A percentile compares a stretch with the other conserved stretches of the same genome.
Conservation (phyloP, 2,113 vertebrate genomes). For the Sander vitreus region DNA sequence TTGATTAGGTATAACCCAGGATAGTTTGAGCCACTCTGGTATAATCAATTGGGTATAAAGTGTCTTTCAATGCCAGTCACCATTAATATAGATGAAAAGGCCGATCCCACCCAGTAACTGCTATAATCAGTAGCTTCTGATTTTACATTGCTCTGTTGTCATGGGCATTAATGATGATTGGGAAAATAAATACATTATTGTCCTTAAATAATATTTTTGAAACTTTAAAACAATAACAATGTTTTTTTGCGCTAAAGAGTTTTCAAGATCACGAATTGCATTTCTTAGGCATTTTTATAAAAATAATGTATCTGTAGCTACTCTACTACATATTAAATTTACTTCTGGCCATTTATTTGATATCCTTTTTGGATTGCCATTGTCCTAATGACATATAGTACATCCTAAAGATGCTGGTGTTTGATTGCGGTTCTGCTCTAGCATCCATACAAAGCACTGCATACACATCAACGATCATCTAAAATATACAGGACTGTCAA, state of each 20-base stretch:
- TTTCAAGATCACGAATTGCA: background rate
- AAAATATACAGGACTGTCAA: background rate
- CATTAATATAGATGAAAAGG: constrained; percentile 35
- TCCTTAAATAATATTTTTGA: background rate
- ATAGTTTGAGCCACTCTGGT: constrained; percentile 40
- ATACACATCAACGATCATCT: background rate
- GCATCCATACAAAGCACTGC: background rate
- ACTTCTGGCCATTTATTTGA: background rate
- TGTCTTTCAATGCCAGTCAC: constrained; percentile 44
- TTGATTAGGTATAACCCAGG: constrained; percentile 35
- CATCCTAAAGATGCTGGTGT: background rate
- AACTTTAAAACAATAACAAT: background rate
- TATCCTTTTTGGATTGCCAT: background rate
- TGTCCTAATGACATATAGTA: background rate
- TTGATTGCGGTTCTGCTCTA: background rate
- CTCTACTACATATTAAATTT: background rate
- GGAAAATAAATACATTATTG: background rate
- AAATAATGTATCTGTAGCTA: background rate
- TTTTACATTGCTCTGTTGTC: background rate
- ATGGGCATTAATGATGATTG: background rate
- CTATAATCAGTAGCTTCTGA: constrained; percentile 11
- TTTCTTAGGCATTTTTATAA: background rate
- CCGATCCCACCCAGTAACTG: background rate
- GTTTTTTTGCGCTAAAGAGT: background rate
- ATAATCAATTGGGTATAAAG: constrained; percentile 55